Evolutionary conservation across 2,113 vertebrate species (phyloP), one percentile per base, ranked within the genome.

Genomic region (Lucifuga dentata): DNA sequence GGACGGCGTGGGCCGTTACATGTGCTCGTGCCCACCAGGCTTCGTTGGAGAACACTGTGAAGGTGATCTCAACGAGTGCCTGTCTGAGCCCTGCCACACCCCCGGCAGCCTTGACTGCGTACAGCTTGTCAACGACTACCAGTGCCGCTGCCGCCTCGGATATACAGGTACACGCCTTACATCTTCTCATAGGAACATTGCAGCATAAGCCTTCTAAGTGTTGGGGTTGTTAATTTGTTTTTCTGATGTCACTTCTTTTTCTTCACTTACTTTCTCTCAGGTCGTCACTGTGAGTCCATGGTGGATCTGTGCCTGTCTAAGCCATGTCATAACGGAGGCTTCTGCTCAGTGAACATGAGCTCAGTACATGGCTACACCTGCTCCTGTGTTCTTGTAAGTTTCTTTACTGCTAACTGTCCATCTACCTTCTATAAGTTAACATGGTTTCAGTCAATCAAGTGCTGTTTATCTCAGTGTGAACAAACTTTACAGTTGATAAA

Each of bases 11-110:
- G 95, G 97, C 0, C 93, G 95, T 24, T 98, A 95, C 78, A 93
- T 90, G 3, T 98, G 97, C 40, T 67, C 80, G 38, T 98, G 97
- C 26, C 91, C 91, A 6, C 91, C 94, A 0, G 97, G 97, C 52
- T 98, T 96, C 13, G 94, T 93, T 0, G 97, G 97, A 1, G 93
- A 96, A 57, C 93, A 94, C 48, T 98, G 97, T 0, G 96, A 98
- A 71, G 97, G 97, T 0, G 96, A 98, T 78, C 92, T 98, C 66
- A 98, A 98, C 0, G 96, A 98, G 74, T 98, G 97, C 69, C 91
- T 92, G 2, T 95, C 96, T n/a, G 90, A 40, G 38, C 96, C 97
- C 2, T 98, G 97, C 83, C 91, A 91, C 63, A 20, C 89, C 0
- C 82, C 90, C 1, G 96, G 97, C 19, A 97, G 93, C 71, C 91